Evolutionary conservation across 2,113 vertebrate species (phyloP), one percentile per base, ranked within the genome.

Genomic region (Brachyistius frenatus): DNA sequence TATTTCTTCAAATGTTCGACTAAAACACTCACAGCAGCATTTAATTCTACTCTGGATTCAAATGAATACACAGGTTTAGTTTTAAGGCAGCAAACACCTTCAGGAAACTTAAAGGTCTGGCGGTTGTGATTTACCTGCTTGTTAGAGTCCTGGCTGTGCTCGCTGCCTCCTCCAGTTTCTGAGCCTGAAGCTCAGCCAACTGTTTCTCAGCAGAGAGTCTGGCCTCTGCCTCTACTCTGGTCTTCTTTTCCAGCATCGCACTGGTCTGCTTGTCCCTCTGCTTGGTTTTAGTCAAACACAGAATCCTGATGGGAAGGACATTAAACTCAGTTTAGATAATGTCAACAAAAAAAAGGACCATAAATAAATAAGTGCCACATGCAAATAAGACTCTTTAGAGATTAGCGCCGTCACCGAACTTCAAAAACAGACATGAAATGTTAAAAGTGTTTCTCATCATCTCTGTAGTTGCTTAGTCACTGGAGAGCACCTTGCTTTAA

Each of bases 261-360:
- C 90, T 92, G 74, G 87, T 93, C 84, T 96, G 95, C 79, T 95
- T 95, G 90, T 96, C 95, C 76, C 92, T 94, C 91, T 96, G 95
- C 86, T 95, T 95, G 85, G 87, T 93, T 89, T 95, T 95, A 61
- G 82, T 91, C 86, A 95, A 81, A 80, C 94, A 95, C 81, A 94
- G 83, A 71, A 95, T 92, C 91, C 95, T 95, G 73, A 33, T 76
- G 36, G 13, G 33, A 46, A 70, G 23, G 35, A 39, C 35, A 49
- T 54, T 49, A 47, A 69, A 39, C 3, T 62, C 5, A 53, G 44
- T 58, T 72, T 66, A 50, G 36, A 67, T 69, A 6, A 68, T 23
- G 23, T 23, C n/a, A 30, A 6, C 2, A 36, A 47, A 36, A 73
- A 57, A 30, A 56, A 36, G 5, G 5, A 44, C 4, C 1, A 9